phyloP scores from a whole-genome alignment of 2,113 vertebrate genomes.

The Panurus biarmicus region DNA sequence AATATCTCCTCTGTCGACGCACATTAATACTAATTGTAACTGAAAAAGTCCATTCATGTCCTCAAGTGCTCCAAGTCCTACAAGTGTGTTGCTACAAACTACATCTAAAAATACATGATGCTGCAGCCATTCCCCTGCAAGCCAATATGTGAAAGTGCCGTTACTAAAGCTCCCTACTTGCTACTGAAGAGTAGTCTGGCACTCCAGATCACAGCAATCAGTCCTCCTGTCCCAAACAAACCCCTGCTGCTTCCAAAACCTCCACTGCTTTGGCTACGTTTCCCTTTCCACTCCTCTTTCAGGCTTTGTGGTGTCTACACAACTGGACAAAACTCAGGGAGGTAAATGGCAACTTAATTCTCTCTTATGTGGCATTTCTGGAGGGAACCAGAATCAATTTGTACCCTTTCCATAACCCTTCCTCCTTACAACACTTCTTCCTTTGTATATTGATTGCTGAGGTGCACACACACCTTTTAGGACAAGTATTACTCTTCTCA shows the following conservation, averaged over 20 bases:
- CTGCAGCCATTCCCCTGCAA: neutral
- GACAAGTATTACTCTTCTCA: neutral
- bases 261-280: fast-evolving
- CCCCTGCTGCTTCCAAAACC: neutral
- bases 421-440: neutral
- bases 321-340: neutral
- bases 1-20: neutral
- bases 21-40: neutral
- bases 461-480: neutral
- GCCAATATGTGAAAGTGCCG: neutral
- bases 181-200: neutral
- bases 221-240: neutral
- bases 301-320: neutral
- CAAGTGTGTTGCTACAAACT: neutral
- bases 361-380: neutral
- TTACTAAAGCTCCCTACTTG: neutral
- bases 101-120: neutral
- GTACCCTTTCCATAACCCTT: neutral
- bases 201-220: neutral
- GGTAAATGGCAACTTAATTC: neutral
- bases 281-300: neutral
- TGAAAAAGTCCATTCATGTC: neutral
- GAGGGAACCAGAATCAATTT: neutral
- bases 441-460: neutral
- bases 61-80: neutral